Percentiles rank a stretch among this genome's conserved stretches.
phyloP scores from a whole-genome alignment of 2,797 vertebrate genomes.

The Rhinatrema bivittatum region DNA sequence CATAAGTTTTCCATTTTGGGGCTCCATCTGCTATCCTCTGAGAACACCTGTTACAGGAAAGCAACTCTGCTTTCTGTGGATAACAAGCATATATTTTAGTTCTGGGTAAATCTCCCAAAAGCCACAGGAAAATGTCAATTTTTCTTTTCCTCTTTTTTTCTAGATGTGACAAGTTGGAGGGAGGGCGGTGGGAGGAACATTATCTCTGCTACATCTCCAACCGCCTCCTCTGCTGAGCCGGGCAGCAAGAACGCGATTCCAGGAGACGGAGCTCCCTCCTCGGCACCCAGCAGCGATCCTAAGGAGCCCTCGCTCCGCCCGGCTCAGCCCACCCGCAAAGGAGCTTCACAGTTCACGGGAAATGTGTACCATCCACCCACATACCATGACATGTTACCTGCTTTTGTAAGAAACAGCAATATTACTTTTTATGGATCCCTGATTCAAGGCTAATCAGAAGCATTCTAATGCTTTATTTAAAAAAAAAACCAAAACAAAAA shows the following conservation, averaged over 20 bases:
- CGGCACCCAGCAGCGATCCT: constrained; percentile 48
- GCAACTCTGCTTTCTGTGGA: too few relatives aligned
- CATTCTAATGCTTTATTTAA: too few relatives aligned
- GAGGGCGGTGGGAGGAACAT: constrained; percentile 98
- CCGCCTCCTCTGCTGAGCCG: constrained; percentile 63
- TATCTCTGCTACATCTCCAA: constrained; percentile 62
- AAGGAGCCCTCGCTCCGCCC: constrained; percentile 89
- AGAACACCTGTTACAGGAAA: too few relatives aligned
- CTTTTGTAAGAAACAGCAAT: constrained; percentile 97
- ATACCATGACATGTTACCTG: constrained; percentile 97
- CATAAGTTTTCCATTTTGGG: too few relatives aligned
- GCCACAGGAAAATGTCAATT: too few relatives aligned
- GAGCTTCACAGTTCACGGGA: constrained; percentile 80
- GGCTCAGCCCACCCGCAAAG: constrained; percentile 77
- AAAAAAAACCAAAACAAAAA: too few relatives aligned
- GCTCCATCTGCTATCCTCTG: too few relatives aligned
- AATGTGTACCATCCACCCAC: constrained; percentile 84
- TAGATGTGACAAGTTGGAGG: constrained; percentile 98
- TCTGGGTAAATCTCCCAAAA: too few relatives aligned
- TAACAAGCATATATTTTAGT: too few relatives aligned
- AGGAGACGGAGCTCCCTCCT: constrained; percentile 58
- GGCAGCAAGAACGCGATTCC: constrained; percentile 51
- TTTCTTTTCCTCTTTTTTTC: constrained; percentile 19
- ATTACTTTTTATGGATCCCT: too few relatives aligned
- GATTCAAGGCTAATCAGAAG: too few relatives aligned